Conservation (phyloP, 2,113 vertebrate genomes). For the Cyphomyrus discorhynchus region DNA sequence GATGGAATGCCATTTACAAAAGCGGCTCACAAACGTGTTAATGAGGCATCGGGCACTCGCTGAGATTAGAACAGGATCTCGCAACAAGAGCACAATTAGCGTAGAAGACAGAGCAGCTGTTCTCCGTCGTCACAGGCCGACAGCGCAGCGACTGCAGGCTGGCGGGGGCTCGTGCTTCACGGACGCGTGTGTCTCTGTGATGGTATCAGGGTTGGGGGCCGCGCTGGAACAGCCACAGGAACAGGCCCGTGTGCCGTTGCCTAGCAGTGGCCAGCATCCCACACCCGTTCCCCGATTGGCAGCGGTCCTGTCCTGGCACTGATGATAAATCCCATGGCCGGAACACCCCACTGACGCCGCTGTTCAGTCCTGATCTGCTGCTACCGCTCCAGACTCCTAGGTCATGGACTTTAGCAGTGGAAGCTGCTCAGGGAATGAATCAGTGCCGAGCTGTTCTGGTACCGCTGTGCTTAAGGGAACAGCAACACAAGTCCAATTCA, state of each 20-base stretch:
- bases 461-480: slow-evolving; percentile 7
- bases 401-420: not conserved
- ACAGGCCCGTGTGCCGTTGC: not conserved
- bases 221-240: not conserved
- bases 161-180: no score
- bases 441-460: not conserved
- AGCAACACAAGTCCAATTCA: not conserved
- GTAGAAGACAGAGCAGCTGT: not conserved
- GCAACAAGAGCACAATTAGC: not conserved
- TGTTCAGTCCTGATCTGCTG: not conserved
- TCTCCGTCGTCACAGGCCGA: not conserved
- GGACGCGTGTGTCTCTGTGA: not conserved
- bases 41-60: not conserved
- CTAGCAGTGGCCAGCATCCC: not conserved
- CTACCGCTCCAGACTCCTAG: not conserved
- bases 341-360: not conserved
- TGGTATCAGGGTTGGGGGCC: not conserved
- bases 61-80: not conserved
- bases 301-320: not conserved
- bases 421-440: slow-evolving; percentile 3
- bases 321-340: not conserved
- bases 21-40: not conserved
- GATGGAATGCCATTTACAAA: not conserved
- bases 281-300: not conserved
- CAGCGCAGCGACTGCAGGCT: not conserved